A percentile compares a stretch with the other conserved stretches of the same genome.
These are phyloP conservation scores for Phocides pigmalion DNA, from an alignment of 1,140 invertebrate species.

Conservation along the genomic window DNA sequence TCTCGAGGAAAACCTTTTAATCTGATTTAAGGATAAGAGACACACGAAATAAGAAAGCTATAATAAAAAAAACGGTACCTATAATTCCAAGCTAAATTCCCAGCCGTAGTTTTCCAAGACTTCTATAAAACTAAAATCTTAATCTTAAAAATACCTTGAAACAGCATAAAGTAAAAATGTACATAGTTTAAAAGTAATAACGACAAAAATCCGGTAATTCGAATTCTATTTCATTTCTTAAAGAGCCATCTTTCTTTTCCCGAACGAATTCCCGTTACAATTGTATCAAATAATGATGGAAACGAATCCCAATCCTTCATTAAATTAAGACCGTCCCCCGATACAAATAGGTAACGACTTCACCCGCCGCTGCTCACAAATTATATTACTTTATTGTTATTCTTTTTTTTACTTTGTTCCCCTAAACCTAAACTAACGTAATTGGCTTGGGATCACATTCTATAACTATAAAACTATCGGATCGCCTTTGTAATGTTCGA, in stretches of 20 bases:
- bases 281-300: conserved; percentile 62
- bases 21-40: no score
- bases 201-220: conserved; percentile 1
- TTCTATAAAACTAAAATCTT: no score
- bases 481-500: conserved; percentile 62
- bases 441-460: conserved; percentile 80
- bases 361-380: conserved; percentile 67
- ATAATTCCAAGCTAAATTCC: no score
- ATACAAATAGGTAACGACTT: conserved; percentile 74
- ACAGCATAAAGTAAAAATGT: no score
- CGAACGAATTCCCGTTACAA: conserved; percentile 19
- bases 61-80: no score
- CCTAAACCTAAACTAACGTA: conserved; percentile 76
- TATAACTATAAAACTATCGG: conserved; percentile 77
- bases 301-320: conserved; percentile 72
- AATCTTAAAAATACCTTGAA: no score
- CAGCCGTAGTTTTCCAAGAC: no score
- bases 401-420: conserved; percentile 76
- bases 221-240: conserved; percentile 29
- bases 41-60: no score
- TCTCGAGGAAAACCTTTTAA: no score
- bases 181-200: no score
- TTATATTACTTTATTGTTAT: conserved; percentile 83
- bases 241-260: conserved; percentile 26
- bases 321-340: conserved; percentile 73